A percentile compares a stretch with the other conserved stretches of the same genome.
These are phyloP conservation scores for Epinotia ramella DNA, from an alignment of 2,888 invertebrate genomes.

Conservation along the genomic window DNA sequence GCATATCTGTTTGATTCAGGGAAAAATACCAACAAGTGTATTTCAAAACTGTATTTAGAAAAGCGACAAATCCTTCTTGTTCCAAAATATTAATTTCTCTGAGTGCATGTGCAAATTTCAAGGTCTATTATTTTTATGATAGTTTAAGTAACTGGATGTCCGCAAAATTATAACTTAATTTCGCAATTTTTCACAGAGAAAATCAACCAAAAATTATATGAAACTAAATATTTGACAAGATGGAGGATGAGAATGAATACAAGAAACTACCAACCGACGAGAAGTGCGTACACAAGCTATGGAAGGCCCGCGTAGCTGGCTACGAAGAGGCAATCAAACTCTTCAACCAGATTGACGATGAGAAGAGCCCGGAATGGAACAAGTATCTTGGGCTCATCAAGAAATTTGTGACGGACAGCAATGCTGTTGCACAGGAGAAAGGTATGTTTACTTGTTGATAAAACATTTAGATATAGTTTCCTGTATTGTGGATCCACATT, in stretches of 20 bases:
- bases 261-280: conserved; percentile 95
- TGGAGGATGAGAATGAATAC: conserved; percentile 95
- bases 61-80: no score
- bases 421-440: conserved; percentile 98
- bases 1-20: no score
- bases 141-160: no score
- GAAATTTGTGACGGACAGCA: conserved; percentile 97
- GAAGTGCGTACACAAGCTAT: conserved; percentile 96
- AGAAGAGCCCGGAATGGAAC: conserved; percentile 97
- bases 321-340: conserved; percentile 97
- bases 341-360: conserved; percentile 95
- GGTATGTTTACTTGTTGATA: conserved; percentile 76
- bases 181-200: conserved; percentile 4
- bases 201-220: conserved; percentile 47
- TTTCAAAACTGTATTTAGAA: no score
- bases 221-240: conserved; percentile 67
- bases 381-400: conserved; percentile 96
- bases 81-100: no score
- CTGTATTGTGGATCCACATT: no score
- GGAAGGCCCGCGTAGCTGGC: conserved; percentile 97
- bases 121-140: no score
- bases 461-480: no score
- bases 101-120: no score
- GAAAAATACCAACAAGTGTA: no score
- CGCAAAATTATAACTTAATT: not conserved